Evolutionary conservation across 2,797 vertebrate species (phyloP).

Genomic region (Rhinella marina): DNA sequence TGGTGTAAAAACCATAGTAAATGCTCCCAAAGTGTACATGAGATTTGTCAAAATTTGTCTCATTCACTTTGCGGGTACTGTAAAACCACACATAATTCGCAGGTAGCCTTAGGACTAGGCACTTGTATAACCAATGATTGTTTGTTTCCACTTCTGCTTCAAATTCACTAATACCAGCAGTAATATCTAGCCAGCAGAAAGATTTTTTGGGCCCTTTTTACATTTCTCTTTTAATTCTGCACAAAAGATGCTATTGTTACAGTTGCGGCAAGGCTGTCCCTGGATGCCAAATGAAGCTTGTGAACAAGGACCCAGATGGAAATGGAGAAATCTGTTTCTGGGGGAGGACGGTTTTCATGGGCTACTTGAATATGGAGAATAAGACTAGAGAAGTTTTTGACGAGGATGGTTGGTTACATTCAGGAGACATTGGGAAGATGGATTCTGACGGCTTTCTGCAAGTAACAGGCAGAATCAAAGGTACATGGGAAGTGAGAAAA

Average conservation of each 20-base stretch:
- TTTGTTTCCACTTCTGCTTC: too few relatives aligned
- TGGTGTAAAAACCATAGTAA: too few relatives aligned
- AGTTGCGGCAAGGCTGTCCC: conserved; percentile 86
- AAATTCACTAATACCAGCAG: not conserved
- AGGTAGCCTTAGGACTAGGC: too few relatives aligned
- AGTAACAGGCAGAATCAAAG: conserved; percentile 88
- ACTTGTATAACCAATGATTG: too few relatives aligned
- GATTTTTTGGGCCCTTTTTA: not conserved
- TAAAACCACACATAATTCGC: too few relatives aligned
- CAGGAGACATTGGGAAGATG: conserved; percentile 82
- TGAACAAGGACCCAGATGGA: conserved; percentile 76
- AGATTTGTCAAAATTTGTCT: too few relatives aligned
- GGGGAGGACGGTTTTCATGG: conserved; percentile 89
- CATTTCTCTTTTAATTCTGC: not conserved
- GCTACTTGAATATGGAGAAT: conserved; percentile 87
- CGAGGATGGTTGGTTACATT: conserved; percentile 85
- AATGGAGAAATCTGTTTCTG: conserved; percentile 87
- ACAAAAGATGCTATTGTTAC: conserved; percentile 2
- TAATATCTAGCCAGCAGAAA: not conserved
- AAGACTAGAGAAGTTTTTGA: conserved; percentile 83
- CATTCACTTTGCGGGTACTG: too few relatives aligned
- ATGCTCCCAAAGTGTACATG: too few relatives aligned
- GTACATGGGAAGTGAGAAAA: conserved; percentile 65
- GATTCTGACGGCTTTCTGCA: conserved; percentile 85
- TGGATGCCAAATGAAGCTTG: conserved; percentile 82